Evolutionary conservation across 2,797 vertebrate species (phyloP), one percentile per base, ranked within the genome.

Genomic region (Eremophila alpestris): DNA sequence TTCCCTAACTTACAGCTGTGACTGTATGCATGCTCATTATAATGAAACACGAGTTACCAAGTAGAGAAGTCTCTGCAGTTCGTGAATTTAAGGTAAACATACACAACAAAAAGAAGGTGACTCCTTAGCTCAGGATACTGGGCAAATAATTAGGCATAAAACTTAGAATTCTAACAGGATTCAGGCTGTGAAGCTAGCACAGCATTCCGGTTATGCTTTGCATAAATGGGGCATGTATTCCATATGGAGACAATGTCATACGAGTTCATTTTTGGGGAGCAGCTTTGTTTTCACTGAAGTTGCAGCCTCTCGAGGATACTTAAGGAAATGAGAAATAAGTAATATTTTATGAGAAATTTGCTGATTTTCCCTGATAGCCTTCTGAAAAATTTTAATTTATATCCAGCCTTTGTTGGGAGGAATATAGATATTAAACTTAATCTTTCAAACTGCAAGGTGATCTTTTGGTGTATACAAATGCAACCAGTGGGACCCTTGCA

Each of bases 21-120:
- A 92, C 80, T 93, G 40, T 90, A 43, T 84, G 60, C 83, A 65
- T 88, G 59, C 54, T 94, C 45, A 75, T 94, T 94, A 68, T 49
- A 70, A 22, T 89, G 70, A 95, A 92, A 75, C 70, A 63, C 19
- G 43, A 51, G 36, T 82, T 93, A 86, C 19, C 69, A 81, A 86
- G 46, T 60, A 38, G 71, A 85, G 60, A 94, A 94, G 26, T 36
- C 75, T 90, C 86, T 93, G 26, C 74, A 89, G 46, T 49, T 90
- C 0, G 0, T 43, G 41, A 86, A 26, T 62, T 81, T 68, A 90
- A 54, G 36, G n/a, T 46, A 58, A 58, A 89, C 22, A 63, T n/a
- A 15, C 5, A 24, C 22, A 83, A 36, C 8, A 80, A 83, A 96
- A 62, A 73, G 49, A 93, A 95, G 69, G 68, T 94, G 79, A 84